Conservation (phyloP, 2,797 vertebrate species). For the Acipenser ruthenus region DNA sequence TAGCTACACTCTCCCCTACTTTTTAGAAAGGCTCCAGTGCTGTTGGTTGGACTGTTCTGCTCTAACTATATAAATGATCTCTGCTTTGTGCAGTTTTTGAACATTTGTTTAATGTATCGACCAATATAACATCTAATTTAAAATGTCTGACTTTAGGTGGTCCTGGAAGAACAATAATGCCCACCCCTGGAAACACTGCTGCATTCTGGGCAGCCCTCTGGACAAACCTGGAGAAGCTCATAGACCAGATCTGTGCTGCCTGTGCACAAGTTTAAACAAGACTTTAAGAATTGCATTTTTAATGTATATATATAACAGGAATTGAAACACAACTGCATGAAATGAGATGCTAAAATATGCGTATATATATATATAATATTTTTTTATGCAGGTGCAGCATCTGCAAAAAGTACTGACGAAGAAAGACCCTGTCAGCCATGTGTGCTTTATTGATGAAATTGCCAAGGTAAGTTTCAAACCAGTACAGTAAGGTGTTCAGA, state of each 20-base stretch:
- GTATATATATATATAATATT: not conserved
- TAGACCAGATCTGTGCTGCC: conserved; percentile 90
- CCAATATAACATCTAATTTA: too few species aligned
- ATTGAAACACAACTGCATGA: too few species aligned
- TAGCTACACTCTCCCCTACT: too few species aligned
- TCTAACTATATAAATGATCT: too few species aligned
- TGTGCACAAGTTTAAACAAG: conserved; percentile 53
- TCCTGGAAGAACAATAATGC: conserved; percentile 84
- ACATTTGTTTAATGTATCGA: too few species aligned
- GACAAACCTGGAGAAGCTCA: conserved; percentile 94
- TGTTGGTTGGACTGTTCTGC: too few species aligned
- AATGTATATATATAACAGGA: too few species aligned
- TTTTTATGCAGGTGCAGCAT: conserved; percentile 76
- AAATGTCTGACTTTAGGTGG: conserved; percentile 49
- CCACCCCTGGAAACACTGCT: conserved; percentile 85
- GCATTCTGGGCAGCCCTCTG: conserved; percentile 92
- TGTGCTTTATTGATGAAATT: conserved; percentile 95
- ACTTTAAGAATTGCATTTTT: not conserved
- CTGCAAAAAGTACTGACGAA: conserved; percentile 89
- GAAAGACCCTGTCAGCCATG: conserved; percentile 91
- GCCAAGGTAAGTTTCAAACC: conserved; percentile 67
- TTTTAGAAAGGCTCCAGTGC: too few species aligned
- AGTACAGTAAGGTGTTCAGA: too few species aligned
- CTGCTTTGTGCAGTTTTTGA: too few species aligned
- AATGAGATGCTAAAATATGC: too few species aligned